Conservation (phyloP, 2,888 invertebrate genomes). For the Lampropteryx suffumata region DNA sequence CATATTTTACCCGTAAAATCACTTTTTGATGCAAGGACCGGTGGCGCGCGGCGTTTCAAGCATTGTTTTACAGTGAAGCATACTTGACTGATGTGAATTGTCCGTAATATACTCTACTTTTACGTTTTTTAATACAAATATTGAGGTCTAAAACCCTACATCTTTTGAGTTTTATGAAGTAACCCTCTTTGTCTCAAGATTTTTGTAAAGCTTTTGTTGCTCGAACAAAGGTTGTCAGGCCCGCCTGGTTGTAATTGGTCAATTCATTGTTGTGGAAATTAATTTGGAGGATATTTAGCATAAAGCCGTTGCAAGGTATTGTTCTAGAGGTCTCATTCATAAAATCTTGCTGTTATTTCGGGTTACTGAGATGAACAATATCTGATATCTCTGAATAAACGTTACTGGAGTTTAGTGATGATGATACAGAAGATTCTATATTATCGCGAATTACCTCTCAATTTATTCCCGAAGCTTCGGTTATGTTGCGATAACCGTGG, state of each 20-base stretch:
- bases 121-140: too few relatives aligned
- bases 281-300: background rate
- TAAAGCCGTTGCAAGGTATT: background rate
- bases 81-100: too few relatives aligned
- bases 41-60: too few relatives aligned
- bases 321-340: background rate
- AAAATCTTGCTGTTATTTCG: background rate
- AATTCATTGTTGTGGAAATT: background rate
- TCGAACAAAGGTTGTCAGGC: slow-evolving; percentile 13
- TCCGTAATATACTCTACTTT: too few relatives aligned
- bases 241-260: slow-evolving; percentile 15
- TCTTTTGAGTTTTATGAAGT: background rate
- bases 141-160: background rate
- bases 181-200: slow-evolving; percentile 3
- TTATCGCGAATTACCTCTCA: too few relatives aligned
- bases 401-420: too few relatives aligned
- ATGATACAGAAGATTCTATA: too few relatives aligned
- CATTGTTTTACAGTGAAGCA: too few relatives aligned
- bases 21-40: too few relatives aligned
- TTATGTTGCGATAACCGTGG: too few relatives aligned
- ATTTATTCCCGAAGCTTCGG: too few relatives aligned
- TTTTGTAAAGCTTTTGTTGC: slow-evolving; percentile 7
- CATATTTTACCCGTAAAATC: too few relatives aligned
- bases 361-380: background rate
- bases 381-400: background rate